phyloP scores from a whole-genome alignment of 2,797 vertebrate genomes.

The Myripristis jacobus region DNA sequence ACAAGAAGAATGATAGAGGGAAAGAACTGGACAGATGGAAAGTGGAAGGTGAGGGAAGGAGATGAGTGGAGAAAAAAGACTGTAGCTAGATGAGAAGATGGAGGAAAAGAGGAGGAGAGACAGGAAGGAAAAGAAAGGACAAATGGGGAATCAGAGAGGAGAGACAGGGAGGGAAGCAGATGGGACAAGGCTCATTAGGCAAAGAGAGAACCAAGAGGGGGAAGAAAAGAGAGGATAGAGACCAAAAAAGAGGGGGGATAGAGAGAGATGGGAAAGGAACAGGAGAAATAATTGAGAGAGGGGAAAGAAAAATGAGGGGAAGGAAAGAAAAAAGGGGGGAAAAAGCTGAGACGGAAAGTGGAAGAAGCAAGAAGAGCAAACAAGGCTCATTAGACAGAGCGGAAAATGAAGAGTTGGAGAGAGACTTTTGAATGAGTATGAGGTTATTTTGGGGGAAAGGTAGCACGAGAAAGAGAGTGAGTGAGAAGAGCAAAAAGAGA shows the following conservation, averaged over 20 bases:
- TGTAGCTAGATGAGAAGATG: not conserved
- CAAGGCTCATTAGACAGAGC: not conserved
- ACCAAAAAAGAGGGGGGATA: not conserved
- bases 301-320: not conserved
- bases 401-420: not conserved
- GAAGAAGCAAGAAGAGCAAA: not conserved
- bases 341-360: not conserved
- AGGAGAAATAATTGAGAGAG: not conserved
- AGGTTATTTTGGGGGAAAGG: not conserved
- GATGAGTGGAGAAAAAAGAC: no score
- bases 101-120: not conserved
- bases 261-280: not conserved
- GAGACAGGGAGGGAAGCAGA: not conserved
- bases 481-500: not conserved
- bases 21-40: no score
- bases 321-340: not conserved
- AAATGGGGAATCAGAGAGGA: not conserved
- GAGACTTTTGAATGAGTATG: not conserved
- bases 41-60: not conserved
- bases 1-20: no score
- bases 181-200: slow-evolving; percentile 18
- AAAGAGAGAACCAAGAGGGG: not conserved
- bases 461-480: not conserved
- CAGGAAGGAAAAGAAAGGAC: slow-evolving; percentile 6
- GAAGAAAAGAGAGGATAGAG: not conserved